Evolutionary conservation across 2,888 invertebrate species (phyloP), one percentile per base, ranked within the genome.

Genomic region (Rhopalosiphum nymphaeae): DNA sequence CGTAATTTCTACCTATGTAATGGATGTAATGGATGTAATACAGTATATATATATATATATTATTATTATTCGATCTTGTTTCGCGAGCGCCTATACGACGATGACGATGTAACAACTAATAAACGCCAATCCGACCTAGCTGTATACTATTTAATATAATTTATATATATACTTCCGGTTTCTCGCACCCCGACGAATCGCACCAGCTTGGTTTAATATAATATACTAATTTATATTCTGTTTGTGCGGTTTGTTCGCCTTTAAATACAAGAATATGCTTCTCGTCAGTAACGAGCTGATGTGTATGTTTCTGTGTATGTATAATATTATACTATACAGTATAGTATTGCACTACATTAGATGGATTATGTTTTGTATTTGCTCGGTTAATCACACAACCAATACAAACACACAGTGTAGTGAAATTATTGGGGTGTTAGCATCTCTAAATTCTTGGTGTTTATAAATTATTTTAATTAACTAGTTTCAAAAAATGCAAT

Each of bases 21-120:
- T 42, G 78, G 78, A 9, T 78, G 78, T 78, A 78, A 78, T 42
- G 78, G 78, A 78, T 78, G 78, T 78, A 78, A 78, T 78, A 78
- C 78, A 21, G 36, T 67, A 36, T 21, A 78, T 78, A 67, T 67
- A 67, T 78, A 67, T 67, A 25, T 13, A 29, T 25, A 56, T 56
- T 3, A 25, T 26, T 36, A 78, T 78, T 78, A 78, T 78, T 78
- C 36, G 36, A 36, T 78, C 36, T 78, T 78, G 78, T 78, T 78
- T 78, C 16, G n/a, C 78, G 36, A 42, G 21, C 36, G 36, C 21
- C 78, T 21, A 78, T 13, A 11, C 67, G 67, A n/a, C 67, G 36
- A 78, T 13, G 78, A 78, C 36, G 78, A 36, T 78, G 21, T 78
- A 21, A 36, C 36, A 29, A 36, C 78, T 21, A 36, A 78, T 36